Evolutionary conservation across 2,888 invertebrate genomes (phyloP).

Genomic region (Unio pictorum): DNA sequence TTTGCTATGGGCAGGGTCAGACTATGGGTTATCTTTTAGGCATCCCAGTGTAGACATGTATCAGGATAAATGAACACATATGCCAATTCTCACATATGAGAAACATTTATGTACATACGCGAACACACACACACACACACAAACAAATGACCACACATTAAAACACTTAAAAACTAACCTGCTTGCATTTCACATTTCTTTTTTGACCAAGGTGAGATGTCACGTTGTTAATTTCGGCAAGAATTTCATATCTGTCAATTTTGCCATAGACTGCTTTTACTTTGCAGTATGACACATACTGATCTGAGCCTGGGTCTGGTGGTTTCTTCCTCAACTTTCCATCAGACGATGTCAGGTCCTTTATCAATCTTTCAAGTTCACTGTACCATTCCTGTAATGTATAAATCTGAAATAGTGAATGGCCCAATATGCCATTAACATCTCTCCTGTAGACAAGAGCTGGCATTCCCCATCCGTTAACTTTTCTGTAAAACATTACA

Average conservation of each 20-base stretch:
- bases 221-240: slow-evolving; percentile 32
- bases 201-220: slow-evolving; percentile 43
- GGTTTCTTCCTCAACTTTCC: slow-evolving; percentile 40
- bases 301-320: slow-evolving; percentile 49
- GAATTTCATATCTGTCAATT: slow-evolving; percentile 34
- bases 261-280: slow-evolving; percentile 57
- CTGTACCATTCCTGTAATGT: slow-evolving; percentile 4
- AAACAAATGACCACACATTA: no score
- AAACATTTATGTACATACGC: no score
- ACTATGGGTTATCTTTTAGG: no score
- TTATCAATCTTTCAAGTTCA: slow-evolving; percentile 46
- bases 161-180: no score
- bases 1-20: no score
- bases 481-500: no score
- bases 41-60: no score
- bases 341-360: slow-evolving; percentile 39
- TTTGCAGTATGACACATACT: slow-evolving; percentile 53
- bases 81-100: no score
- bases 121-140: no score
- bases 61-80: no score
- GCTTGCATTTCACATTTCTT: no score
- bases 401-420: no score
- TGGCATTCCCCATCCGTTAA: not conserved
- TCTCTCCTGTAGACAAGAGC: not conserved
- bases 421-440: not conserved